Base-by-base conservation (phyloP, 2,113 vertebrate species). In the Tyrannus savana region DNA sequence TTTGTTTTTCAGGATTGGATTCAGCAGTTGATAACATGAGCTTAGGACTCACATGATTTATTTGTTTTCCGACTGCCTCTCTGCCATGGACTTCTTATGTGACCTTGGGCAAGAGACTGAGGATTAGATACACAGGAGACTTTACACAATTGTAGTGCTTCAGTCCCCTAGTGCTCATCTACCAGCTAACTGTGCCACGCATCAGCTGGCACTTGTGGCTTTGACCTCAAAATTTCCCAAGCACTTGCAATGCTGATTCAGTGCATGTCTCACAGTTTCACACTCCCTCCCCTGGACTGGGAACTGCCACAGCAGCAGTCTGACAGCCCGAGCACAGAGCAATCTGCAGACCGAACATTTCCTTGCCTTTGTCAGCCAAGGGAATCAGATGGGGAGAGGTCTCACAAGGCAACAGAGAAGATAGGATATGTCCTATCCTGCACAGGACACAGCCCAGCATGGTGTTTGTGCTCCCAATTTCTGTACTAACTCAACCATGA, bases 61-160 rank as follows among this genome's bases (percentile, higher is more conserved):
- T 77, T 67, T 78, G 35, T 14, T 88, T 93, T 94, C 53, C 33
- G 67, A 3, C 35, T 84, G 39, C 25, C 14, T 84, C 28, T 49
- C 64, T 93, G 60, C 41, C 52, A 14, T 41, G 23, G 60, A 49
- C 56, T 90, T 92, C 64, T 88, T 63, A 28, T 8, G 31, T 93
- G 90, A 96, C 92, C 95, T 96, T 97, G 90, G 83, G 68, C 85
- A 84, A 74, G 76, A 84, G 60, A 75, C 7, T 41, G 76, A 90
- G 72, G 50, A 68, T 81, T 88, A 89, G 50, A 75, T 60, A 56
- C 3, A 7, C 83, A 84, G 47, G 63, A 90, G 50, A 74, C 24
- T 84, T 93, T 39, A 71, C 22, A 19, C 62, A 84, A 71, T 50
- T 35, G 46, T 42, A 75, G 44, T 41, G 50, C 31, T 93, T 42